Conservation (phyloP, 2,113 vertebrate species). For the Prinia subflava region DNA sequence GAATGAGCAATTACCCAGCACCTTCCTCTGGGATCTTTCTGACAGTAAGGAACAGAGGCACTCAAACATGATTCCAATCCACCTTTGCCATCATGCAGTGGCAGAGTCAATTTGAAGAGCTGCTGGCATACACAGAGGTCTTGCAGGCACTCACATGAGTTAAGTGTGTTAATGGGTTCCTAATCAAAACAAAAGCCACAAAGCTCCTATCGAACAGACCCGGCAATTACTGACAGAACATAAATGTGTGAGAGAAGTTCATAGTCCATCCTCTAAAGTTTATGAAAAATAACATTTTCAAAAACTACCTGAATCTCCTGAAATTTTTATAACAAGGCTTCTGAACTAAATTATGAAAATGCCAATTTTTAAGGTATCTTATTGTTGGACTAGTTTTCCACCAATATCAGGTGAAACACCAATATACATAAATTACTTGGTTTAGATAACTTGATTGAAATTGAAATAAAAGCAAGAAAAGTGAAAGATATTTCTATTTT, state of each 20-base stretch:
- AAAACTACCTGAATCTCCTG: background rate
- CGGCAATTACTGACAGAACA: background rate
- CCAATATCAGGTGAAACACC: background rate
- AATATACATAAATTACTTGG: background rate
- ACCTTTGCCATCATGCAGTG: background rate
- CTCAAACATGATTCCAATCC: slow-evolving; percentile 35
- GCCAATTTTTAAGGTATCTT: background rate
- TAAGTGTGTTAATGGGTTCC: slow-evolving; percentile 16
- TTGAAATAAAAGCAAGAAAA: background rate
- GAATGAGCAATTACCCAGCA: slow-evolving; percentile 49
- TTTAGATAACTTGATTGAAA: background rate
- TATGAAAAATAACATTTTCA: background rate
- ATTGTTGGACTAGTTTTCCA: background rate
- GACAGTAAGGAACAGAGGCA: slow-evolving; percentile 20
- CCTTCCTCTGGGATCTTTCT: slow-evolving; percentile 37
- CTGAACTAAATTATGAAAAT: background rate
- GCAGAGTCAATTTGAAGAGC: slow-evolving; percentile 5
- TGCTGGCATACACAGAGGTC: background rate
- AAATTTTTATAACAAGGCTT: background rate
- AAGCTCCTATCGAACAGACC: background rate
- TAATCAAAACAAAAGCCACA: background rate
- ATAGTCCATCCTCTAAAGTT: background rate
- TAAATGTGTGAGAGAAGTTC: background rate
- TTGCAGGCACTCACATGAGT: background rate
- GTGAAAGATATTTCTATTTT: rapidly evolving